These are phyloP conservation scores for Heterodera carotae DNA, from an alignment of 1,140 invertebrate genomes.

Conservation along the genomic window DNA sequence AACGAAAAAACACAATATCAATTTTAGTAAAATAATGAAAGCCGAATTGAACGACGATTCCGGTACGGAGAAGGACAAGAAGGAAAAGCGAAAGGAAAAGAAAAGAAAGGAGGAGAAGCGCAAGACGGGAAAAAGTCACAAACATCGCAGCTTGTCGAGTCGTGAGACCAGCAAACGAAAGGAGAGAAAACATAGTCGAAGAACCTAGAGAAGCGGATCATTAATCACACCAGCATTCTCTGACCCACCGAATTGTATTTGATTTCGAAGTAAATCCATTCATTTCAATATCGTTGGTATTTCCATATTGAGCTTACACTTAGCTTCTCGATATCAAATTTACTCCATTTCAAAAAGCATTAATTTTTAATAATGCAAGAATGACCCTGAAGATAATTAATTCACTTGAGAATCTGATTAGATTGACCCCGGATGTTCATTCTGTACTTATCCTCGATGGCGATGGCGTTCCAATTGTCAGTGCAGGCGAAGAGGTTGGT, in stretches of 20 bases:
- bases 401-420: slow-evolving; percentile 42
- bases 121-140: slow-evolving; percentile 16
- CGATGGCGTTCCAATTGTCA: slow-evolving; percentile 55
- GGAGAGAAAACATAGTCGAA: not conserved
- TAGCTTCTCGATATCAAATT: no score
- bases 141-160: slow-evolving; percentile 6
- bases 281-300: not conserved
- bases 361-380: slow-evolving; percentile 22
- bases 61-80: slow-evolving; percentile 33
- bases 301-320: no score
- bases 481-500: slow-evolving; percentile 38
- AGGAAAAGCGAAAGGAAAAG: slow-evolving; percentile 43
- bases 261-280: no score
- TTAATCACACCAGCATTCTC: no score
- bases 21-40: slow-evolving; percentile 50
- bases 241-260: no score
- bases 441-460: slow-evolving; percentile 52
- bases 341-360: not conserved
- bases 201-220: no score
- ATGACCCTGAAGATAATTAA: slow-evolving; percentile 45
- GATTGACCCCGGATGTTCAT: slow-evolving; percentile 43
- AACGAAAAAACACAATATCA: not conserved
- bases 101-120: slow-evolving; percentile 43
- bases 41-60: slow-evolving; percentile 27
- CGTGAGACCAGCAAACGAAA: not conserved